These are phyloP conservation scores for Dryoscopus gambensis DNA, from an alignment of 2,113 vertebrate species.

Conservation along the genomic window DNA sequence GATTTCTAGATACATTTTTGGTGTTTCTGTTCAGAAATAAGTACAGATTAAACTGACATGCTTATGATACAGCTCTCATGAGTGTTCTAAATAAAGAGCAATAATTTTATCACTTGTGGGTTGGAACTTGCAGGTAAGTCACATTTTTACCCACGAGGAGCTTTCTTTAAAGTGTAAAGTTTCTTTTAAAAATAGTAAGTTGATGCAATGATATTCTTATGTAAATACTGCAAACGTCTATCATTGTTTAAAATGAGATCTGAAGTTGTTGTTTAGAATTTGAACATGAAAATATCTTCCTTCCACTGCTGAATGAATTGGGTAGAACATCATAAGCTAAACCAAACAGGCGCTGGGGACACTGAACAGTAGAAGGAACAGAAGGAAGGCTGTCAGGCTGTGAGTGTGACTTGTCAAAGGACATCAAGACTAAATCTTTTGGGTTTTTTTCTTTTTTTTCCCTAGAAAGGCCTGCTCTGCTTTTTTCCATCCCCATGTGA, in stretches of 20 bases:
- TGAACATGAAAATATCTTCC: not conserved
- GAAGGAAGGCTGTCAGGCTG: not conserved
- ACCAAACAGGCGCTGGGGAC: not conserved
- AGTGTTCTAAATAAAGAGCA: not conserved
- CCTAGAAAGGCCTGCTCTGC: not conserved
- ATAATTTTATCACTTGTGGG: not conserved
- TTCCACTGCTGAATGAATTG: not conserved
- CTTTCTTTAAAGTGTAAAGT: not conserved
- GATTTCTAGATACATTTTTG: not conserved
- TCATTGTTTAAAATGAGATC: not conserved
- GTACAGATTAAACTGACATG: not conserved
- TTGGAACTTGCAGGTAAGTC: not conserved
- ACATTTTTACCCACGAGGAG: not conserved
- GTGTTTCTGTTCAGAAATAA: not conserved
- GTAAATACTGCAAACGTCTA: not conserved
- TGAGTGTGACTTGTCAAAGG: not conserved
- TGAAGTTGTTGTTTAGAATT: not conserved
- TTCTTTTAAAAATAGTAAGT: not conserved
- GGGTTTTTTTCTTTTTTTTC: fast-evolving
- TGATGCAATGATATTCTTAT: not conserved
- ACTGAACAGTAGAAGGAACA: not conserved
- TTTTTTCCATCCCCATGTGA: not conserved
- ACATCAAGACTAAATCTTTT: not conserved
- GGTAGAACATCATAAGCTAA: not conserved
- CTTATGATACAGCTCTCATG: not conserved